Conservation (phyloP, 2,888 invertebrate genomes). For the Laothoe populi region DNA sequence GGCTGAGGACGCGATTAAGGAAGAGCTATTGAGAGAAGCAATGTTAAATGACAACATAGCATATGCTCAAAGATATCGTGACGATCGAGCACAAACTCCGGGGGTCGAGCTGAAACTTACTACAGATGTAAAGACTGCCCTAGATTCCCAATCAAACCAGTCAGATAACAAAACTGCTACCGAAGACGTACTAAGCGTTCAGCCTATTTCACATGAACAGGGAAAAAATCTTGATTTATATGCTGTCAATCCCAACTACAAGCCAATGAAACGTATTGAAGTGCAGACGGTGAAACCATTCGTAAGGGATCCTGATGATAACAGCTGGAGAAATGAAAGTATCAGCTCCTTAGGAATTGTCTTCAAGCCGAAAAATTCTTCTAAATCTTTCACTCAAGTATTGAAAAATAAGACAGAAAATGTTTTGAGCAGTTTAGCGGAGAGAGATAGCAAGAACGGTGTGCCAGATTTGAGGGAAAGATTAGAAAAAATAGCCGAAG, state of each 20-base stretch:
- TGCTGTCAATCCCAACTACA: conserved; percentile 68
- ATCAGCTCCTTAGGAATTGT: conserved; percentile 78
- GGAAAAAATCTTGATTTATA: conserved; percentile 56
- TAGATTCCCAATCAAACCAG: conserved; percentile 11
- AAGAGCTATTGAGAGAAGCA: conserved; percentile 67
- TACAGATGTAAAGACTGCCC: conserved; percentile 12
- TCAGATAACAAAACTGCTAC: conserved; percentile 28
- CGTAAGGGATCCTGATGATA: conserved; percentile 74
- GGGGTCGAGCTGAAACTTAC: conserved; percentile 27
- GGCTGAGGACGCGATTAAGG: conserved; percentile 69
- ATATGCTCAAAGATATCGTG: conserved; percentile 45
- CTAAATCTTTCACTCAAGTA: conserved; percentile 76
- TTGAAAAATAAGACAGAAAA: conserved; percentile 76
- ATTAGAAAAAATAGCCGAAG: conserved; percentile 74
- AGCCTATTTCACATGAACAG: conserved; percentile 59
- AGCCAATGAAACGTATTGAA: conserved; percentile 73
- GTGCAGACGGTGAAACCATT: conserved; percentile 66
- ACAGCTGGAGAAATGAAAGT: conserved; percentile 80
- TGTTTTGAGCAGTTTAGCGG: conserved; percentile 58
- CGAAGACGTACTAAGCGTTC: conserved; percentile 57
- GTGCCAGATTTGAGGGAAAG: conserved; percentile 67
- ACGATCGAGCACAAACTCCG: conserved; percentile 32
- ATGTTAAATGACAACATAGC: conserved; percentile 54
- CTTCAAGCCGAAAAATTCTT: conserved; percentile 75
- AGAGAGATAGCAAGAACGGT: conserved; percentile 59